Percentiles rank a stretch among this genome's conserved stretches.
Evolutionary conservation across 2,113 vertebrate species (phyloP).

Genomic region (Scolopax mira): DNA sequence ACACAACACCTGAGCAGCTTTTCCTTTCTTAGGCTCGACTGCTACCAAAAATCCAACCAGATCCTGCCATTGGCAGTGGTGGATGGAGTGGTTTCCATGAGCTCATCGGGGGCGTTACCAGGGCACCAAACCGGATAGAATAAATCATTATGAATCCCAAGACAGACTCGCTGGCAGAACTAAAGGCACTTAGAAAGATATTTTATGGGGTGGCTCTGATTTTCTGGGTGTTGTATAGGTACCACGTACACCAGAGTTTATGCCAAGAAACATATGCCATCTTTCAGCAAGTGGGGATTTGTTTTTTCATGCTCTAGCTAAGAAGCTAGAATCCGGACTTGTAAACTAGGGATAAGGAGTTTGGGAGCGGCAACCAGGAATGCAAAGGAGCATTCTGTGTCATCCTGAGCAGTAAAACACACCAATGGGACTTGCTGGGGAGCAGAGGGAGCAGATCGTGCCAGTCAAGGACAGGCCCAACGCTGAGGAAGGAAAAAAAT

Average conservation of each 20-base stretch:
- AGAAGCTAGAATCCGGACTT: neutral
- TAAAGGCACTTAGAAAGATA: neutral
- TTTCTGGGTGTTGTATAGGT: neutral
- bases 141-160: neutral
- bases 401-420: neutral
- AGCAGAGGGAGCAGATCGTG: neutral
- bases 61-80: neutral
- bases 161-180: neutral
- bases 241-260: neutral
- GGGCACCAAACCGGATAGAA: neutral
- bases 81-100: neutral
- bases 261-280: neutral
- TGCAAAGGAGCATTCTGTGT: neutral
- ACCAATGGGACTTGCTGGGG: neutral
- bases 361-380: constrained; percentile 12
- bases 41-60: neutral
- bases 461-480: neutral
- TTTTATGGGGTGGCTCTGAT: neutral
- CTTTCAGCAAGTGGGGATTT: neutral
- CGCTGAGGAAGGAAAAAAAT: neutral
- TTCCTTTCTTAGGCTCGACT: neutral
- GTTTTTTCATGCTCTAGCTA: neutral
- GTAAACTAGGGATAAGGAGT: neutral
- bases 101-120: neutral
- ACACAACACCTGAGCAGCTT: neutral